phyloP scores from a whole-genome alignment of 2,113 vertebrate species.

The Rhagologus leucostigma region DNA sequence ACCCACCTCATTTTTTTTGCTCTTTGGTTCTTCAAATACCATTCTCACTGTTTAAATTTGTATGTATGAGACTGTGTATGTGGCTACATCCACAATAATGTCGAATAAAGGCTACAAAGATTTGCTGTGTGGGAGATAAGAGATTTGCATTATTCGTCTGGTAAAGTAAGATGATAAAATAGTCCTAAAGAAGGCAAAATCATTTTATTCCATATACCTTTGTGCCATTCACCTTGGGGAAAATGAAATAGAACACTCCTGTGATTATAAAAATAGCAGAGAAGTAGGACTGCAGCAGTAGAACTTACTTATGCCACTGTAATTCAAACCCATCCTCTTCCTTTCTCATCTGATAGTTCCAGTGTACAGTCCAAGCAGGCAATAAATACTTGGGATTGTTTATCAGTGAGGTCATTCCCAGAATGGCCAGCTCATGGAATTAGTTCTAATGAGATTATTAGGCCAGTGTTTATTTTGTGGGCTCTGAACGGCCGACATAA shows the following conservation, averaged over 20 bases:
- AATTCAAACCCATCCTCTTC: neutral
- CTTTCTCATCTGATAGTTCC: neutral
- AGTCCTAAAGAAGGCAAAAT: slow-evolving; percentile 2
- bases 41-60: slow-evolving; percentile 1
- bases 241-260: neutral
- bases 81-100: neutral
- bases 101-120: neutral
- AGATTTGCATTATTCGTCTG: slow-evolving; percentile 4
- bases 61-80: neutral
- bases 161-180: slow-evolving; percentile 4
- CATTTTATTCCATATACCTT: slow-evolving; percentile 5
- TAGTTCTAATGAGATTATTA: slow-evolving; percentile 43
- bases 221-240: slow-evolving; percentile 17
- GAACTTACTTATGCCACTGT: neutral
- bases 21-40: neutral
- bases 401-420: slow-evolving; percentile 11
- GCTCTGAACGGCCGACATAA: neutral
- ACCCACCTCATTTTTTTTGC: neutral
- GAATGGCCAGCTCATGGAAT: neutral
- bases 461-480: slow-evolving; percentile 19
- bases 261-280: slow-evolving; percentile 23
- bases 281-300: neutral
- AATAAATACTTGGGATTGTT: slow-evolving; percentile 22
- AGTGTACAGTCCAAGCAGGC: neutral
- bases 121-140: neutral